Evolutionary conservation across 2,888 invertebrate species (phyloP), one percentile per base, ranked within the genome.

Genomic region (Scrobipalpa atriplicella): DNA sequence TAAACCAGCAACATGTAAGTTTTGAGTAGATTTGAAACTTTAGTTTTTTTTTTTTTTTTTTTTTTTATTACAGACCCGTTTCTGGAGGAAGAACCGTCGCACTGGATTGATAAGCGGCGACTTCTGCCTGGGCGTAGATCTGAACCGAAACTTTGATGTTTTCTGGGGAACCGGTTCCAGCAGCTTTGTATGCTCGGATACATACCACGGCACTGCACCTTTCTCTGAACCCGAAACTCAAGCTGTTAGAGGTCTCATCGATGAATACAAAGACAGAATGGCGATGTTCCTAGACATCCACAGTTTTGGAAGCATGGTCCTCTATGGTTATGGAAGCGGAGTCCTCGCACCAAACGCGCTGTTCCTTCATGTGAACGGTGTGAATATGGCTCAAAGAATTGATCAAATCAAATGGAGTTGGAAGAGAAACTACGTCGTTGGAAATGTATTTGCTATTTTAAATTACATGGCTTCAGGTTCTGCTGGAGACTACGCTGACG

Each of bases 121-220:
- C 65, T 0, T 75, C 0, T 97, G 96, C 75, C 72, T 82, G 11
- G 97, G 97, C 0, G 95, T 95, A 0, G 97, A 97, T 78, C 93
- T 95, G 0, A 97, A 97, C 83, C 90, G 97, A 10, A 97, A 97
- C 85, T 97, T 95, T 75, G 95, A 93, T 66, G 93, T 93, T 73
- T 87, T 94, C 69, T 97, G 96, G 96, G 94, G 93, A 0, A 87
- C 93, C 1, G 81, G 78, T 0, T 89, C 90, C 54, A 94, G 94
- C 70, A 72, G 62, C 70, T 80, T 77, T 64, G 92, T 89, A 0
- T 96, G 96, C 79, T 71, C 81, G 0, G 95, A 95, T 0, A 94
- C 90, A 5, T 96, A 92, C 87, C 94, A 94, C 47, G 97, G 97
- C 0, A 78, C 86, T 0, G 69, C 78, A 0, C 79, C 95, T 0